These are phyloP conservation scores for Ochotona curzoniae DNA, from an alignment of 2,113 vertebrate genomes.

Conservation along the genomic window DNA sequence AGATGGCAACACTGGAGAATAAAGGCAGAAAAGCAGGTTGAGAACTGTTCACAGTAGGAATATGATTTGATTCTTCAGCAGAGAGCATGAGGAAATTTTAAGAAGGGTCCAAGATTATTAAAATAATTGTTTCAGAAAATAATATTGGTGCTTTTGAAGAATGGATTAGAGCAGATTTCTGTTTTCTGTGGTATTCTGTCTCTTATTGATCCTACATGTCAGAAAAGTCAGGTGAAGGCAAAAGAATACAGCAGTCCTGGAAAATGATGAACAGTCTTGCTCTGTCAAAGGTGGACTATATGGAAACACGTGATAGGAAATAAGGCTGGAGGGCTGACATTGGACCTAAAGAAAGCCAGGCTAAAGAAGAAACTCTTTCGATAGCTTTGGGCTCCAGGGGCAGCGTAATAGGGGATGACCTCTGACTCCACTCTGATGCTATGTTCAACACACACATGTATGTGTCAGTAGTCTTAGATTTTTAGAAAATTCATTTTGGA, in stretches of 20 bases:
- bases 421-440: not conserved
- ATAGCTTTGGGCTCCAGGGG: not conserved
- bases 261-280: not conserved
- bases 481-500: conserved; percentile 7
- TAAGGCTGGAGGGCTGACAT: not conserved
- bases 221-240: not conserved
- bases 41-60: not conserved
- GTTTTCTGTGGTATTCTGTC: not conserved
- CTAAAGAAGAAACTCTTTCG: not conserved
- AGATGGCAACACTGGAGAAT: not conserved
- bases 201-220: not conserved
- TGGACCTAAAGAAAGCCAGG: not conserved
- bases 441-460: not conserved
- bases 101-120: not conserved
- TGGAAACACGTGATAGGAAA: not conserved
- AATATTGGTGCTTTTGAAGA: not conserved
- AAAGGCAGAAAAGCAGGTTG: not conserved
- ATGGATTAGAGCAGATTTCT: not conserved
- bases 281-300: not conserved
- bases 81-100: not conserved
- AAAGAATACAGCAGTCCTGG: not conserved
- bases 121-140: not conserved
- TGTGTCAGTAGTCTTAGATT: not conserved
- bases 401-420: too few species aligned
- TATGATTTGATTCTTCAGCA: not conserved